phyloP scores from a whole-genome alignment of 2,113 vertebrate species.

The Gobiocypris rarus region DNA sequence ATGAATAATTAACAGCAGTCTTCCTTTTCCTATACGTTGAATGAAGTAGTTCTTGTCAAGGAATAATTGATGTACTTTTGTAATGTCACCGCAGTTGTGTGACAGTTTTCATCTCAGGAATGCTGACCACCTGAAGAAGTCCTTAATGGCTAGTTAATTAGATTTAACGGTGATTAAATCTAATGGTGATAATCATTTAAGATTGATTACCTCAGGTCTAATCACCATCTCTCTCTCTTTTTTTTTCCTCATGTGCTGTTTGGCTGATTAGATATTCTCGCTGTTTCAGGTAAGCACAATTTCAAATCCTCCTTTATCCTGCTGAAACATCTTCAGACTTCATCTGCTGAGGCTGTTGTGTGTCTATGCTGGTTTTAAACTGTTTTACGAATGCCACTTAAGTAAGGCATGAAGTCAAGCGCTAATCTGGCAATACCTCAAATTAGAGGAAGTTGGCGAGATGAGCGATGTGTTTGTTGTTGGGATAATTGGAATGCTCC shows the following conservation, averaged over 20 bases:
- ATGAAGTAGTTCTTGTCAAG: constrained; percentile 1
- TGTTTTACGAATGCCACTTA: background rate
- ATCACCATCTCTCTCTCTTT: constrained; percentile 27
- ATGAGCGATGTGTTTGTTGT: constrained; percentile 23
- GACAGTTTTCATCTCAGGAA: constrained; percentile 23
- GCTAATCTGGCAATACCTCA: constrained; percentile 35
- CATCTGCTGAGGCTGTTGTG: background rate
- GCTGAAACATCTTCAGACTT: constrained; percentile 10
- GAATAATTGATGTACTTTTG: constrained; percentile 8
- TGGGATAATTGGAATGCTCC: constrained; percentile 19
- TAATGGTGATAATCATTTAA: constrained; percentile 25
- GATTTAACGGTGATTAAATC: constrained; percentile 34
- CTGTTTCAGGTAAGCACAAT: constrained; percentile 49
- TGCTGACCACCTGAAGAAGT: constrained; percentile 20
- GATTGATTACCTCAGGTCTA: constrained; percentile 23
- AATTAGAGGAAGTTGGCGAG: constrained; percentile 11
- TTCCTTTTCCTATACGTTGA: background rate
- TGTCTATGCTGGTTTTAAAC: background rate
- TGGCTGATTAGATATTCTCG: constrained; percentile 9
- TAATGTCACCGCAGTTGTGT: constrained; percentile 22
- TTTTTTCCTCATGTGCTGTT: constrained; percentile 13
- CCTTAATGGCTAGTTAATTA: constrained; percentile 26
- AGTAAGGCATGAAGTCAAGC: constrained; percentile 3
- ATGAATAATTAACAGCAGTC: constrained; percentile 6
- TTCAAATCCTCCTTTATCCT: background rate